Evolutionary conservation across 2,113 vertebrate species (phyloP).

Genomic region (Ptilonorhynchus violaceus): DNA sequence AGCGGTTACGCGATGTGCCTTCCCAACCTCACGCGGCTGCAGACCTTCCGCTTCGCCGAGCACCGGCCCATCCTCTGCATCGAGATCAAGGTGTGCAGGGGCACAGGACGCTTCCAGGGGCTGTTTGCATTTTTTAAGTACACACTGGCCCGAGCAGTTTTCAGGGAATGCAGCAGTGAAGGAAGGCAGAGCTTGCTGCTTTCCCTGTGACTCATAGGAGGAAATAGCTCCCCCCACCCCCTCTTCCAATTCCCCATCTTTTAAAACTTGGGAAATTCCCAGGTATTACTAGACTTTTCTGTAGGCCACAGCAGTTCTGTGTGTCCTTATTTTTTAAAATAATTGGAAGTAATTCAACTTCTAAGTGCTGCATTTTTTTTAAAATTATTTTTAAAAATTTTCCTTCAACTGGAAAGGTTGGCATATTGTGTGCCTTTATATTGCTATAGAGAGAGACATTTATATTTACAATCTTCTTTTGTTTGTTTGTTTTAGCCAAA

Average conservation of each 20-base stretch:
- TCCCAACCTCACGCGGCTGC: constrained; percentile 90
- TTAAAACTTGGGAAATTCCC: not conserved
- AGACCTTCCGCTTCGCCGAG: constrained; percentile 77
- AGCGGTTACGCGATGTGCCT: constrained; percentile 95
- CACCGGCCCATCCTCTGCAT: constrained; percentile 89
- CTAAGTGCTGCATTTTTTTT: not conserved
- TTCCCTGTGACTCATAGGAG: not conserved
- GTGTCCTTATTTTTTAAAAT: not conserved
- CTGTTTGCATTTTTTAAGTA: rapidly evolving
- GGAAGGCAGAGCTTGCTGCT: not conserved
- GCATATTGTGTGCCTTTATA: not conserved
- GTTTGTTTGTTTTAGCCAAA: constrained; percentile 84
- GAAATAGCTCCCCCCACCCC: not conserved
- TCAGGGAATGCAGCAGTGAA: not conserved
- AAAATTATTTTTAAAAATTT: not conserved
- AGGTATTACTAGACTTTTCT: not conserved
- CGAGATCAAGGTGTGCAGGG: constrained; percentile 87
- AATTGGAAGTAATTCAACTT: not conserved
- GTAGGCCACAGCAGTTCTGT: not conserved
- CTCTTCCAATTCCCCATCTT: not conserved
- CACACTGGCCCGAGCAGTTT: not conserved
- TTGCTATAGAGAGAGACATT: not conserved
- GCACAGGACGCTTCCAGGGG: not conserved
- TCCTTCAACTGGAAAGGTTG: not conserved
- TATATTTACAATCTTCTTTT: not conserved